These are phyloP conservation scores for Amorpha juglandis DNA, from an alignment of 2,888 invertebrate genomes.

Conservation along the genomic window DNA sequence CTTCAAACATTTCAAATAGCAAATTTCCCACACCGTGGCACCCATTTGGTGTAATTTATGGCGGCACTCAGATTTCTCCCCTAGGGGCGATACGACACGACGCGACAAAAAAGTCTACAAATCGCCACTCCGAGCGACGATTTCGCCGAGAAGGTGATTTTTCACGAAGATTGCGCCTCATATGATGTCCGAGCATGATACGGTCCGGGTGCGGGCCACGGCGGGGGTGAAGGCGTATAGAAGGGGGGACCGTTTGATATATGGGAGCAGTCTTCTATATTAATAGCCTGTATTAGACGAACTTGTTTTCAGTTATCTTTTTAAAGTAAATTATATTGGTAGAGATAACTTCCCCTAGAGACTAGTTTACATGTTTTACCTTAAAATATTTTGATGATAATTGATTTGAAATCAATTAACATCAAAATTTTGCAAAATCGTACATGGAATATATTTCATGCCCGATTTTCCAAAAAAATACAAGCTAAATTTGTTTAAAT, in stretches of 20 bases:
- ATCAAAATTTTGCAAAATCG: too few species aligned
- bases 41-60: conserved; percentile 35
- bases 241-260: conserved; percentile 20
- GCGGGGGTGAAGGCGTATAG: conserved; percentile 4
- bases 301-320: neutral
- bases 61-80: conserved; percentile 29
- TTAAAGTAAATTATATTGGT: neutral
- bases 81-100: conserved; percentile 38
- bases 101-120: conserved; percentile 54
- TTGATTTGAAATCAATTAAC: too few species aligned
- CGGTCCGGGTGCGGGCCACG: neutral
- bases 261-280: conserved; percentile 11
- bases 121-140: conserved; percentile 50
- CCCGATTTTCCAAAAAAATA: too few species aligned
- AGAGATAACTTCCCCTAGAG: too few species aligned
- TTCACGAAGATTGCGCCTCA: conserved; percentile 46
- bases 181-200: conserved; percentile 30
- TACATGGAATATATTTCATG: too few species aligned
- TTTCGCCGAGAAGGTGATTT: conserved; percentile 44
- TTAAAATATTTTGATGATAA: too few species aligned
- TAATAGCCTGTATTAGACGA: conserved; percentile 7
- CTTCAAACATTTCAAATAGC: conserved; percentile 28
- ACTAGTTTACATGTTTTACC: neutral
- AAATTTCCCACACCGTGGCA: conserved; percentile 24
- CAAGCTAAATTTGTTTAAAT: too few species aligned